Base-by-base conservation (phyloP, 2,888 invertebrate species). In the Cetonia aurata region DNA sequence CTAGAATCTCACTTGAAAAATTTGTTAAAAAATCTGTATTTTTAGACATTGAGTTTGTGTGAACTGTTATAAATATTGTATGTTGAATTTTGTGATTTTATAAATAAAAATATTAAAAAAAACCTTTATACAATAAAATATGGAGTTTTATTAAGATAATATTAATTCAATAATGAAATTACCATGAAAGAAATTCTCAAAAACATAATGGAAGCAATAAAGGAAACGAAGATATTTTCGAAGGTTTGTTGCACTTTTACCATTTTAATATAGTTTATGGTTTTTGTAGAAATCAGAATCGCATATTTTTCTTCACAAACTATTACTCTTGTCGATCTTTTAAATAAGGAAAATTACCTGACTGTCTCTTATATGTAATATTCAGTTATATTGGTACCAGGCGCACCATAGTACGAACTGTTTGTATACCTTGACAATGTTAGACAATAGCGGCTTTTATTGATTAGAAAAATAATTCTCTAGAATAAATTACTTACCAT, bases 41-140 rank as follows among this genome's bases (percentile, higher is more conserved):
- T 65, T 66, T 70, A 65, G 55, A 65, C 56, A 78, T 80, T 82
- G 80, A 81, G 79, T 81, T 82, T 81, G 83, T 83, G 84, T 84
- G 83, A 83, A 79, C 81, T 83, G 81, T 83, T 83, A 83, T 72
- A 65, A 65, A 78, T 74, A 73, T 79, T 82, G 81, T 82, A 84
- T 82, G 84, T 84, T 84, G 83, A 83, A 79, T 82, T 83, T 84
- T 83, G 83, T 82, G 83, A 83, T 84, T 84, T 84, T 84, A 83
- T 84, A 84, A 81, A 82, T 80, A 80, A 81, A 73, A 67, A 68
- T 46, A 65, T 68, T 70, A 72, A 72, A 25, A n/a, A 37, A 62
- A 67, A 75, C 52, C 62, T 62, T 62, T 70, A 65, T 65, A 67
- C 42, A 55, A 67, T 67, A 55, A 42, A 42, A 44, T 25, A 25